Conservation (phyloP, 2,113 vertebrate species). For the Geococcyx californianus region DNA sequence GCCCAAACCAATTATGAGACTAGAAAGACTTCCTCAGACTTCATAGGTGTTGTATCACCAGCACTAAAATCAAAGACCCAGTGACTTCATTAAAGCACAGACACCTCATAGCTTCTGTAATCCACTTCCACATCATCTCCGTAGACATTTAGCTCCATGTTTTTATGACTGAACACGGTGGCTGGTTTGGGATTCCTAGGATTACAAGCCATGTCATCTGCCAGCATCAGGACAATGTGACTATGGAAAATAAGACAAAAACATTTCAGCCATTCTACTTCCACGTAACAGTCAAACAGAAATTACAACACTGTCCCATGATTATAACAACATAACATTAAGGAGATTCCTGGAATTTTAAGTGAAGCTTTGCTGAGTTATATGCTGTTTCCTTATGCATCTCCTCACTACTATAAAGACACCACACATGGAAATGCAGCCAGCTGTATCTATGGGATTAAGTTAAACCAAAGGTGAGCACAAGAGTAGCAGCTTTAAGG, state of each 20-base stretch:
- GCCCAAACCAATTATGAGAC: not conserved
- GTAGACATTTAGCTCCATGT: conserved; percentile 98
- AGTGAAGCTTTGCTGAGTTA: not conserved
- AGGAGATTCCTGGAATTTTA: not conserved
- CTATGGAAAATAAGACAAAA: conserved; percentile 63
- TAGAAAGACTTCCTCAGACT: not conserved
- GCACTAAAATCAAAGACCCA: not conserved
- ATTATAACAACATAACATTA: not conserved
- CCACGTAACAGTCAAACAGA: not conserved
- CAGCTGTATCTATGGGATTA: not conserved
- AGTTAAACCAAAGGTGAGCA: not conserved
- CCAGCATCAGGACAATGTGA: conserved; percentile 97
- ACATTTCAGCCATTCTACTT: not conserved
- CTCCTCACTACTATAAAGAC: not conserved
- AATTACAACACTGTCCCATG: not conserved
- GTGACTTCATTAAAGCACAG: not conserved
- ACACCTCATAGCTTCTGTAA: conserved; percentile 96
- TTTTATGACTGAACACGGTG: conserved; percentile 97
- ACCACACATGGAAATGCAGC: not conserved
- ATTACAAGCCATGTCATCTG: conserved; percentile 99
- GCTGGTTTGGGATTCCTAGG: conserved; percentile 96
- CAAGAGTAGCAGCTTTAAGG: not conserved
- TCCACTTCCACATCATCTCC: conserved; percentile 98
- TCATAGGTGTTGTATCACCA: not conserved
- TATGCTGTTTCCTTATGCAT: not conserved